Evolutionary conservation across 2,888 invertebrate genomes (phyloP), one percentile per base, ranked within the genome.

Genomic region (Malthinus seriepunctatus): DNA sequence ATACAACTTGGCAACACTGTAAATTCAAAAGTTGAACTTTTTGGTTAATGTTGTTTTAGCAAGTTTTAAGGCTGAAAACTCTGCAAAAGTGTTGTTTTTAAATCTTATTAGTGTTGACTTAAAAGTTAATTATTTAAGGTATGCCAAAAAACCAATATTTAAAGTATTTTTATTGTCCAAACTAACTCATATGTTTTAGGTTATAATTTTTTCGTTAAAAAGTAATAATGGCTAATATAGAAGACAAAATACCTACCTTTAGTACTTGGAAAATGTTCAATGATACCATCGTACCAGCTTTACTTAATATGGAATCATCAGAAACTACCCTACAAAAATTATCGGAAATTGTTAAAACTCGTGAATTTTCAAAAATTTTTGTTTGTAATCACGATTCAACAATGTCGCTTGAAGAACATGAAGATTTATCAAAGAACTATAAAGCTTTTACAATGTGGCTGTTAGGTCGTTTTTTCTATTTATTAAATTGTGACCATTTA

Each of bases 381-480:
- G 81, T 85, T 1, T 83, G 81, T 45, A 75, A 79, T 42, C 74
- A 79, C 37, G 81, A 83, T 46, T 74, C 78, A 1, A 78, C 77
- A 58, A 76, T 79, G 65, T 79, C 81, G 23, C 81, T 81, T 61
- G 73, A 76, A 38, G 79, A 81, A 65, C 83, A 84, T 67, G 74
- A 78, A 68, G 76, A 57, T 15, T 69, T 76, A 32, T 69, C 72
- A 46, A 65, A 71, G 50, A 74, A 75, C 59, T 78, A 78, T 65
- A 69, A 73, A 73, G 79, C 84, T 1, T 88, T 88, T 65, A 85
- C 86, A 52, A 83, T 82, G 10, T 89, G 88, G 88, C 73, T 88
- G 1, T 78, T 88, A 52, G 88, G 88, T n/a, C 80, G 84, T 69
- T 78, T 88, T 67, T 87, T 87, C 72, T 85, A 86, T 76, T 78